Conservation (phyloP, 92 coral and sea anemone species). For the Zoanthus solanderi region DNA sequence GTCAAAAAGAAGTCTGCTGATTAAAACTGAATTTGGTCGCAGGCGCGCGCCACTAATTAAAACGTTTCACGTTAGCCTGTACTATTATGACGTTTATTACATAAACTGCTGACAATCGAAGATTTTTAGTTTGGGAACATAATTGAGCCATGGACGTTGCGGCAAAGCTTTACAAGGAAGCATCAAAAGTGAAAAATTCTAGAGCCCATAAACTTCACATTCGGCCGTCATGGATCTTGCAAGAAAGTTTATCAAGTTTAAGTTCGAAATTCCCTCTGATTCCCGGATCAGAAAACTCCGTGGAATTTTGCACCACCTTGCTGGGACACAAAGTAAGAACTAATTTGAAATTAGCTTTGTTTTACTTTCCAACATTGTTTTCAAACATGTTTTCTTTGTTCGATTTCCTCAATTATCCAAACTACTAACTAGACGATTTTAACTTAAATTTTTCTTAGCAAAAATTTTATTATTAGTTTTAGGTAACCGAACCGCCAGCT, state of each 20-base stretch:
- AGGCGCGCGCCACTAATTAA: slow-evolving; percentile 50
- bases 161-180: slow-evolving; percentile 47
- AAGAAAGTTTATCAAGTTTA: slow-evolving; percentile 84
- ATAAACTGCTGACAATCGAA: neutral
- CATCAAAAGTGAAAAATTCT: slow-evolving; percentile 2
- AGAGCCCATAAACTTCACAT: slow-evolving; percentile 59
- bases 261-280: slow-evolving; percentile 91
- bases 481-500: too few species aligned
- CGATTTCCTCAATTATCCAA: neutral
- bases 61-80: slow-evolving; percentile 10
- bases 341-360: neutral
- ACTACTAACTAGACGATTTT: too few species aligned
- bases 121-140: neutral
- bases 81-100: slow-evolving; percentile 20
- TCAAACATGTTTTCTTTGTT: neutral
- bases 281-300: slow-evolving; percentile 86
- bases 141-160: slow-evolving; percentile 69
- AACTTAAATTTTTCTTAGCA: neutral
- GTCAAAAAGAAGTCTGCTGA: neutral
- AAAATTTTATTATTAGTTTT: neutral
- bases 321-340: slow-evolving; percentile 80
- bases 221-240: slow-evolving; percentile 81
- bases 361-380: neutral
- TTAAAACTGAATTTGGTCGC: neutral
- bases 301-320: slow-evolving; percentile 88